phyloP scores from a whole-genome alignment of 37 sponge, comb jelly and placozoan genomes.

The Haliclona indistincta region DNA sequence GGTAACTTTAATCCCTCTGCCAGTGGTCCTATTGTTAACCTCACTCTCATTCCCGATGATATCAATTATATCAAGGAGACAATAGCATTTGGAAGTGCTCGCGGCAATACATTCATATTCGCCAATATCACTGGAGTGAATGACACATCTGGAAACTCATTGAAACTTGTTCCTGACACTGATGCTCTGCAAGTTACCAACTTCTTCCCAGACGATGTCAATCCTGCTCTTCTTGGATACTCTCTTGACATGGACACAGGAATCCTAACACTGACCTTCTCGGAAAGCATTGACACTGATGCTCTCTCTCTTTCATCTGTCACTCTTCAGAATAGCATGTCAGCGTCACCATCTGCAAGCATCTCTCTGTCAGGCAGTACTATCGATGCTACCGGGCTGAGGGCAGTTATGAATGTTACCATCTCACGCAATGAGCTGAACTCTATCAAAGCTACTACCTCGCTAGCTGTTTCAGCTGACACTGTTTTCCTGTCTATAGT shows the following conservation, averaged over 20 bases:
- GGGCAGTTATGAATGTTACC: conserved; percentile 38
- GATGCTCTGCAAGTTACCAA: conserved; percentile 54
- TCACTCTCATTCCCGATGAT: conserved; percentile 36
- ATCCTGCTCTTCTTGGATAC: conserved; percentile 58
- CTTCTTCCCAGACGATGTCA: conserved; percentile 39
- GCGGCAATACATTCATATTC: conserved; percentile 72
- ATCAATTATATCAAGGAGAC: conserved; percentile 69
- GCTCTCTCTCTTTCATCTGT: conserved; percentile 32
- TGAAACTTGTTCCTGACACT: conserved; percentile 26
- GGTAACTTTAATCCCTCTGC: conserved; percentile 11
- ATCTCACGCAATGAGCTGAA: conserved; percentile 55
- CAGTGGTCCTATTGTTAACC: conserved; percentile 18
- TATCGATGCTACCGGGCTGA: conserved; percentile 16
- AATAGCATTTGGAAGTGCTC: conserved; percentile 76
- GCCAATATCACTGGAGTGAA: conserved; percentile 36
- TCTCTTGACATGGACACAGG: conserved; percentile 80
- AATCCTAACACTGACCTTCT: conserved; percentile 66
- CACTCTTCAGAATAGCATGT: conserved; percentile 46
- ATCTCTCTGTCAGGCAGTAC: conserved; percentile 41
- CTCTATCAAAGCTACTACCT: conserved; percentile 53
- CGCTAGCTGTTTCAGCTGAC: conserved; percentile 38
- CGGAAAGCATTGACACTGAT: conserved; percentile 61
- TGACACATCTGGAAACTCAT: conserved; percentile 62
- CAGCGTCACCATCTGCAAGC: conserved; percentile 13
- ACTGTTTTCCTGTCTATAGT: conserved; percentile 55